These are phyloP conservation scores for Stichopus horrens DNA, from an alignment of 53 echinoderm and acorn worm genomes.

Conservation along the genomic window DNA sequence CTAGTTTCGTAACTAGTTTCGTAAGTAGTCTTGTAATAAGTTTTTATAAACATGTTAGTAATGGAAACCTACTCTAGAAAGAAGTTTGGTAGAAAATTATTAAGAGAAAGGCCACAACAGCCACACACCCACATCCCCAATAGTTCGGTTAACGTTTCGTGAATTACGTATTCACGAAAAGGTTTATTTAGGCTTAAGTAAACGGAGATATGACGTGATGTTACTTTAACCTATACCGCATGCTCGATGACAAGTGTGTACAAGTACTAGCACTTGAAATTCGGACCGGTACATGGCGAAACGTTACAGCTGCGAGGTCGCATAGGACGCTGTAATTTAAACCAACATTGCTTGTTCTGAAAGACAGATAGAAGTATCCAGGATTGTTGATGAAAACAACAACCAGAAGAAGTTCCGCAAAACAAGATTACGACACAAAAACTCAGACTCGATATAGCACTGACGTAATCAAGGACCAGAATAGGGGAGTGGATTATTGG, in stretches of 20 bases:
- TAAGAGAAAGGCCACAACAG: no score
- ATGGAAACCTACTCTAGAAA: no score
- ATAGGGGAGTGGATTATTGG: no score
- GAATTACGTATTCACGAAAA: no score
- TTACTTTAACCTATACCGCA: neutral
- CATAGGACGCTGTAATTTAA: neutral
- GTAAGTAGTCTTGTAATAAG: no score
- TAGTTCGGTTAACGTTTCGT: no score
- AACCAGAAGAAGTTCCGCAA: neutral
- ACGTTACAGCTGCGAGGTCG: neutral
- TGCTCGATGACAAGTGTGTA: neutral
- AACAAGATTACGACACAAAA: neutral
- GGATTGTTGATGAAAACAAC: neutral
- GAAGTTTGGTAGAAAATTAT: no score
- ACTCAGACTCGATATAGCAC: no score
- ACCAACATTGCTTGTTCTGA: neutral
- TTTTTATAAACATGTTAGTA: no score
- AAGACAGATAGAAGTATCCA: neutral
- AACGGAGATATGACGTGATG: neutral
- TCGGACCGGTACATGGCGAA: neutral
- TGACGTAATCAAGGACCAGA: no score
- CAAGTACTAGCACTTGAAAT: neutral
- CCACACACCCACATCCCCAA: no score
- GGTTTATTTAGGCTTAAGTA: neutral
- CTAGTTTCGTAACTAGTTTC: no score